Conservation (phyloP, 1,140 invertebrate genomes). For the Meteorus sp. region DNA sequence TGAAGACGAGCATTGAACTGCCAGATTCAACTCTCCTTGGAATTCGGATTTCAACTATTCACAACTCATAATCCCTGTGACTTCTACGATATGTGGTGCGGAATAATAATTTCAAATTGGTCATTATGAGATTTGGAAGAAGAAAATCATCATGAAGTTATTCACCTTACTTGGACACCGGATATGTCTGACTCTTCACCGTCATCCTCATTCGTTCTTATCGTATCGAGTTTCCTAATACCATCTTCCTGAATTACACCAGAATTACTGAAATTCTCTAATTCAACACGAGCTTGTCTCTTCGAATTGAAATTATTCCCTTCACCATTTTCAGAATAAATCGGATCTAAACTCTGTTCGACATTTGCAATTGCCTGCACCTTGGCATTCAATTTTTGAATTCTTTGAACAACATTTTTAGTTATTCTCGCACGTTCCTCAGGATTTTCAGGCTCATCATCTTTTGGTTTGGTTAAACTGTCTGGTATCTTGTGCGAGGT, state of each 20-base stretch:
- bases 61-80: too few species aligned
- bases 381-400: constrained; percentile 44
- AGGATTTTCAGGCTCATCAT: constrained; percentile 36
- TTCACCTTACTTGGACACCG: constrained; percentile 49
- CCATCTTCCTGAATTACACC: constrained; percentile 47
- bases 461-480: constrained; percentile 30
- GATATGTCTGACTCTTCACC: constrained; percentile 43
- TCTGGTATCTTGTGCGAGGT: constrained; percentile 50
- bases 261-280: constrained; percentile 49
- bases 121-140: too few species aligned
- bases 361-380: constrained; percentile 25
- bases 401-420: constrained; percentile 35
- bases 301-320: constrained; percentile 28
- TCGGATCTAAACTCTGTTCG: constrained; percentile 32
- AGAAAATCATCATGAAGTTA: background rate
- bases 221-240: constrained; percentile 35
- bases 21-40: too few species aligned
- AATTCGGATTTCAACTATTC: too few species aligned
- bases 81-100: too few species aligned
- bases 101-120: too few species aligned
- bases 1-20: too few species aligned
- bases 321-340: constrained; percentile 32
- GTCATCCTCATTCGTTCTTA: constrained; percentile 29
- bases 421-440: constrained; percentile 35
- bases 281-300: constrained; percentile 44